phyloP scores from a whole-genome alignment of 35 echinoderm and acorn worm genomes.

The Lytechinus variegatus region DNA sequence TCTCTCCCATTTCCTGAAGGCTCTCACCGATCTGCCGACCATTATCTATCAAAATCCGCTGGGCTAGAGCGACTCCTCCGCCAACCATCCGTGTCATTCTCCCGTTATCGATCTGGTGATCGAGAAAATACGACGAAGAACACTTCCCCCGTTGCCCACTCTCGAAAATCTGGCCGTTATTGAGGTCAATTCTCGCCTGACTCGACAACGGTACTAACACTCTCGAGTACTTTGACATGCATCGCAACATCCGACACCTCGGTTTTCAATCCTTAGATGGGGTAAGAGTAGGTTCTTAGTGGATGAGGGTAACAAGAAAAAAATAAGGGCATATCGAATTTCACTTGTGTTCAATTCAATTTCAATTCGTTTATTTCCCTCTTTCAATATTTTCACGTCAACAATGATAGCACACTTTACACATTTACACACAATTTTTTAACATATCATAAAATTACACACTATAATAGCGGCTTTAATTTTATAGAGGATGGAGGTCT shows the following conservation, averaged over 20 bases:
- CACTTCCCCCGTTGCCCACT: not conserved
- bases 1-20: not conserved
- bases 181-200: not conserved
- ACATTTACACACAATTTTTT: too few species aligned
- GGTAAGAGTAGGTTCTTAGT: not conserved
- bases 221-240: not conserved
- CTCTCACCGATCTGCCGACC: not conserved
- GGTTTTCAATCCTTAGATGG: not conserved
- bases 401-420: too few species aligned
- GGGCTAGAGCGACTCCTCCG: not conserved
- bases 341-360: too few species aligned
- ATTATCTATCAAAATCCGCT: not conserved
- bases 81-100: not conserved
- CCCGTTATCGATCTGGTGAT: not conserved
- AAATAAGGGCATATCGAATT: too few species aligned
- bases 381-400: too few species aligned
- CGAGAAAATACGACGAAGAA: not conserved
- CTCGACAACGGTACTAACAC: not conserved
- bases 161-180: not conserved
- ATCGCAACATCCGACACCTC: not conserved
- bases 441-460: too few species aligned
- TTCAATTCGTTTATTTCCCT: too few species aligned
- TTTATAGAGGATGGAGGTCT: too few species aligned
- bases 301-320: not conserved
- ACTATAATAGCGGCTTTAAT: too few species aligned